Evolutionary conservation across 2,797 vertebrate genomes (phyloP), one percentile per base, ranked within the genome.

Genomic region (Acrossocheilus fasciatus): DNA sequence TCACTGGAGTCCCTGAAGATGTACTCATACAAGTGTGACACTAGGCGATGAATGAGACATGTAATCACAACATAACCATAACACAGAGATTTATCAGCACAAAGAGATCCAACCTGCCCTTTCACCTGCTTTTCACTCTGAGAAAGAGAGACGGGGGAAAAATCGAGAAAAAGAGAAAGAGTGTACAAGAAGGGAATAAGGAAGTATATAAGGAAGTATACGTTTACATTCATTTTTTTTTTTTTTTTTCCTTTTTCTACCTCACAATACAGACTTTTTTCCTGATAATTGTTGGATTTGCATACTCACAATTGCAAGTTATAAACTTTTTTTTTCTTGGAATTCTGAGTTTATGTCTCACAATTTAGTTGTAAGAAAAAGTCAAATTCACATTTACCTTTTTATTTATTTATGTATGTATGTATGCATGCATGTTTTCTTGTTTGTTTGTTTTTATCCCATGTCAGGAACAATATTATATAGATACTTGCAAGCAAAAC

Each of bases 51-150:
- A 86, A 86, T 81, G 43, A 43, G 84, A 74, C 41, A 41, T 23
- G 30, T 81, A 86, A 81, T 80, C 84, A 81, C 41, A 81, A 73
- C 77, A 68, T 69, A 78, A 70, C 62, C 36, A 52, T 68, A 84
- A 72, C 66, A 43, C 26, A 39, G 26, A 73, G 68, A 80, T 72
- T 70, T 80, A 86, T 72, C 84, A 80, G 39, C 66, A 80, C 76
- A 62, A 18, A 30, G 66, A 79, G 76, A 62, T 73, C 26, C 84
- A 86, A 57, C 34, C 36, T 85, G 83, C 83, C 83, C 47, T 85
- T 82, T 84, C 1, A 45, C 45, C 73, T 68, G 57, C 82, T 11
- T 69, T 68, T 77, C 62, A 84, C 36, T 50, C 30, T 18, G 20
- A 34, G 23, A 85, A 59, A 47, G 15, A 78, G 45, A 64, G 1